A percentile compares a stretch with the other conserved stretches of the same genome.
These are phyloP conservation scores for Yasuhikotakia modesta DNA, from an alignment of 2,797 vertebrate genomes.

Conservation along the genomic window DNA sequence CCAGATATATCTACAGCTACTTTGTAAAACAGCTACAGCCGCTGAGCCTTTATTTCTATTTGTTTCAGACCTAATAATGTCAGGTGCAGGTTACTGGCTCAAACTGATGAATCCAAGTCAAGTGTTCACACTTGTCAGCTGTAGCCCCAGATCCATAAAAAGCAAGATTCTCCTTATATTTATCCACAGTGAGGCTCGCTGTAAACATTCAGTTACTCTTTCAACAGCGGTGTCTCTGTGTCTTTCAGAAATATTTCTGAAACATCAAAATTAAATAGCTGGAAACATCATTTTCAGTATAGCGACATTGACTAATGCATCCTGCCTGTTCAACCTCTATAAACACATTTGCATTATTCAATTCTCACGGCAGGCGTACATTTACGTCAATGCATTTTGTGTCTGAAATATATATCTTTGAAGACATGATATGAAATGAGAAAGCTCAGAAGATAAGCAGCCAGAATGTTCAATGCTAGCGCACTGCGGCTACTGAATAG, in stretches of 20 bases:
- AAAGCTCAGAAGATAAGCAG: slow-evolving; percentile 15
- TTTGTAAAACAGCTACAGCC: neutral
- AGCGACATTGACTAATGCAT: slow-evolving; percentile 43
- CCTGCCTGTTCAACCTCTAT: slow-evolving; percentile 20
- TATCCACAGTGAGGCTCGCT: slow-evolving; percentile 51
- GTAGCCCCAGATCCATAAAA: slow-evolving; percentile 63
- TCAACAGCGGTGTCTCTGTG: slow-evolving; percentile 25
- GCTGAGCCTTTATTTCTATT: slow-evolving; percentile 57
- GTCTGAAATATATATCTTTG: slow-evolving; percentile 29
- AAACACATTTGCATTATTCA: slow-evolving; percentile 38
- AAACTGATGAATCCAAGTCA: slow-evolving; percentile 73
- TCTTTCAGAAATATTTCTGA: neutral
- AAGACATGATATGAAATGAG: slow-evolving; percentile 24
- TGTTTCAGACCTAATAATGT: slow-evolving; percentile 61
- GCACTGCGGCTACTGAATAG: neutral
- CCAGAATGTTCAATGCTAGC: slow-evolving; percentile 2
- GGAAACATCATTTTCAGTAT: slow-evolving; percentile 24
- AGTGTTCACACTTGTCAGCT: slow-evolving; percentile 61
- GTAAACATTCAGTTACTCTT: slow-evolving; percentile 23
- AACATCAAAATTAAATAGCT: slow-evolving; percentile 37
- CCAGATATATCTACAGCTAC: neutral
- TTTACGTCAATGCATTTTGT: slow-evolving; percentile 15
- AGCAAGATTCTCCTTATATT: slow-evolving; percentile 57
- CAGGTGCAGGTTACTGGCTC: slow-evolving; percentile 69
- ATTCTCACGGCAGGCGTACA: neutral